Evolutionary conservation across 2,888 invertebrate species (phyloP).

Genomic region (Agonum fuliginosum): DNA sequence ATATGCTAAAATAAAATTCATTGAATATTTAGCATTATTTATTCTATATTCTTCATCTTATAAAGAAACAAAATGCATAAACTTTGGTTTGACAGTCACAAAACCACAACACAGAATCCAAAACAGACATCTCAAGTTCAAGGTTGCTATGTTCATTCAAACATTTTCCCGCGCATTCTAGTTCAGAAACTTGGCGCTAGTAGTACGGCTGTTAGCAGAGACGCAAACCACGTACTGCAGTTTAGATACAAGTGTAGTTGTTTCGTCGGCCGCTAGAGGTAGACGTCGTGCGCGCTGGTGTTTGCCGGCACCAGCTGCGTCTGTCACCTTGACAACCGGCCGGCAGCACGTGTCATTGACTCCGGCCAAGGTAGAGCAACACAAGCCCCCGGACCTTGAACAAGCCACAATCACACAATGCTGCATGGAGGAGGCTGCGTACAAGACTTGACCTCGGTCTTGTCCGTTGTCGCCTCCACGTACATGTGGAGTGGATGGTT

Average conservation of each 20-base stretch:
- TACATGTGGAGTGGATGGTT: neutral
- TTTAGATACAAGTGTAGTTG: neutral
- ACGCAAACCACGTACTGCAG: constrained; percentile 31
- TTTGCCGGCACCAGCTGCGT: constrained; percentile 61
- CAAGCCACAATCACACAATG: constrained; percentile 62
- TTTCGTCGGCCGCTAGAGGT: constrained; percentile 62
- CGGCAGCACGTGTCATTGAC: constrained; percentile 72
- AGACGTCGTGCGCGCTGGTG: constrained; percentile 56
- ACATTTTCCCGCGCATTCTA: constrained; percentile 15
- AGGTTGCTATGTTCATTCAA: constrained; percentile 15
- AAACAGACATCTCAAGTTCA: constrained; percentile 13
- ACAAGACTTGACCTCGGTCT: constrained; percentile 47
- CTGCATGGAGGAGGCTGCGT: constrained; percentile 21
- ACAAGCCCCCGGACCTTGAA: constrained; percentile 72
- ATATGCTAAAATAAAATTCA: too few species aligned
- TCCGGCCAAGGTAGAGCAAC: constrained; percentile 71
- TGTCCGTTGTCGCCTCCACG: neutral
- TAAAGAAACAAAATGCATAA: too few species aligned
- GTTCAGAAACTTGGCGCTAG: neutral
- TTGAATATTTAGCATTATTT: too few species aligned
- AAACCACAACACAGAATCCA: neutral
- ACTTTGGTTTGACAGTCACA: neutral
- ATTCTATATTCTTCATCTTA: too few species aligned
- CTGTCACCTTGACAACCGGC: constrained; percentile 70
- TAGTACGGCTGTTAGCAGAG: neutral